Evolutionary conservation across 2,888 invertebrate species (phyloP), one percentile per base, ranked within the genome.

Genomic region (Drosophila subsilvestris): DNA sequence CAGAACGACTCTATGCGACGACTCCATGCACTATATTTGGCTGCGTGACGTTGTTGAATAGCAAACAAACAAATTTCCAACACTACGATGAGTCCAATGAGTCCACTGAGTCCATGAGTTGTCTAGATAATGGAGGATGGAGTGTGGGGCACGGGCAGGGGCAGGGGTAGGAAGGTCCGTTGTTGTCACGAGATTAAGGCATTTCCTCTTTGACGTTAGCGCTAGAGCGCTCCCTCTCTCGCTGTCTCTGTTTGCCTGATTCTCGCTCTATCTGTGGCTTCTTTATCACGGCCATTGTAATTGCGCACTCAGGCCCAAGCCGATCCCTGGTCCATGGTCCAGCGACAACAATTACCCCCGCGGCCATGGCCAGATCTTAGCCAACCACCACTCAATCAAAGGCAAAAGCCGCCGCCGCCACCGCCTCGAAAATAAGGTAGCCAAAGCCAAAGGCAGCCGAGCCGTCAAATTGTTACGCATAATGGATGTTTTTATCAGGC

Each of bases 401-500:
- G 86, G 77, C 82, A 63, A 74, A 83, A 71, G 51, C 47, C 65
- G 80, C 81, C 80, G 80, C 70, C 76, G 72, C 61, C 59, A 22
- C 59, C 63, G 76, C 81, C 59, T 70, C 29, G 49, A 67, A 70
- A 80, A 77, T 78, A 74, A 83, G 82, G 59, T 54, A 53, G 48
- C 66, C 48, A 53, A 79, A 88, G 86, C 85, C 87, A 80, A 81
- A 88, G 87, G 87, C 27, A 27, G 8, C 9, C 27, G 82, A 89
- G 82, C 89, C 89, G 89, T 89, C 89, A 89, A 89, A 89, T 89
- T 89, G 88, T 88, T 90, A 82, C 83, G 80, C 86, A 80, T 90
- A 90, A 90, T 90, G 89, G 88, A 89, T 86, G 84, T 84, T 86
- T 86, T 90, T 90, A 91, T 90, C 90, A 78, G 76, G 63, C 79